Conservation (phyloP, 1,140 invertebrate species). For the Episyrphus balteatus region DNA sequence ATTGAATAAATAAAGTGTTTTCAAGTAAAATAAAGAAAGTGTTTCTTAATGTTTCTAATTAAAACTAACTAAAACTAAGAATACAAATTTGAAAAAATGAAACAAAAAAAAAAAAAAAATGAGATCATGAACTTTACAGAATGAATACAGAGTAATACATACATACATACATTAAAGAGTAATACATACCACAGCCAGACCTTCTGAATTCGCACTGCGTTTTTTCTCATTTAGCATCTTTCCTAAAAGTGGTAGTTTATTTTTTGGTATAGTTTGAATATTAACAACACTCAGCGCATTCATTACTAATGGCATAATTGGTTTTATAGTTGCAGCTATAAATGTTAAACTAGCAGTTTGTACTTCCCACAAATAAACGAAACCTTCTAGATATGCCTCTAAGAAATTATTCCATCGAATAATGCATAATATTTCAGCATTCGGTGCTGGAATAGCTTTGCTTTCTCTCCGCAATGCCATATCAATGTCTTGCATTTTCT, state of each 20-base stretch:
- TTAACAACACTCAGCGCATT: conserved; percentile 25
- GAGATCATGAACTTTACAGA: too few relatives aligned
- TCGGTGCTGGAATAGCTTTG: conserved; percentile 29
- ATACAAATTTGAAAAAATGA: too few relatives aligned
- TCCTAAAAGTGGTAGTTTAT: conserved; percentile 17
- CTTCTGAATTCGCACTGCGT: conserved; percentile 14
- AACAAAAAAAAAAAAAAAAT: too few relatives aligned
- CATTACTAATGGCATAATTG: conserved; percentile 24
- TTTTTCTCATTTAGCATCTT: conserved; percentile 19
- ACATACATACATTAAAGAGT: too few relatives aligned
- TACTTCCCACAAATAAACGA: conserved; percentile 29
- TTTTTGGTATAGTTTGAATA: conserved; percentile 10
- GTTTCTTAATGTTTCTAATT: too few relatives aligned
- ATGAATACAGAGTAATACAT: too few relatives aligned
- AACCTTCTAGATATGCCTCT: conserved; percentile 20
- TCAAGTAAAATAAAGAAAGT: too few relatives aligned
- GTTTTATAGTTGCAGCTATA: conserved; percentile 23
- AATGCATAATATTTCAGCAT: conserved; percentile 28
- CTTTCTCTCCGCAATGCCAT: conserved; percentile 27
- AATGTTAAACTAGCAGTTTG: conserved; percentile 17
- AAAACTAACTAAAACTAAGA: too few relatives aligned
- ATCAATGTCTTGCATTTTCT: conserved; percentile 34
- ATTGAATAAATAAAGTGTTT: too few relatives aligned
- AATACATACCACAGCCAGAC: conserved; percentile 19
- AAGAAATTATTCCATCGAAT: conserved; percentile 31